These are phyloP conservation scores for Taenioides sp. DNA, from an alignment of 2,797 vertebrate species.

Conservation along the genomic window DNA sequence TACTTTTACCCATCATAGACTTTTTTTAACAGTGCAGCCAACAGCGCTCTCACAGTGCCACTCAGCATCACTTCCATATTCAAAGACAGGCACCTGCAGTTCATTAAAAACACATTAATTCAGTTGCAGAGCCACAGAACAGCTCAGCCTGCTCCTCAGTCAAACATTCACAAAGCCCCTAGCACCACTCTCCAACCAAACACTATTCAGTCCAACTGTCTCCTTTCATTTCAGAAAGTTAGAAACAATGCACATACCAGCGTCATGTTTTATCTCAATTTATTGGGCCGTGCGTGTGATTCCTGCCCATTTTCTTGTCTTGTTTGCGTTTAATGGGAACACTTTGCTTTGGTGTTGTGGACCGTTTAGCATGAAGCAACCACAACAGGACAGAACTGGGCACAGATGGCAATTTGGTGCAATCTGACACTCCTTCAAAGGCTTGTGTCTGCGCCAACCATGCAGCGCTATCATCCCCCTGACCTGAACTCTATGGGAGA, in stretches of 20 bases:
- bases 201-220: constrained; percentile 11
- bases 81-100: constrained; percentile 33
- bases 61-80: constrained; percentile 13
- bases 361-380: constrained; percentile 50
- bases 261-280: constrained; percentile 22
- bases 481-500: constrained; percentile 52
- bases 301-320: constrained; percentile 12
- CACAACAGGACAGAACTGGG: constrained; percentile 49
- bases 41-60: constrained; percentile 26
- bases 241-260: background rate
- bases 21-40: constrained; percentile 18
- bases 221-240: constrained; percentile 14
- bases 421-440: constrained; percentile 74
- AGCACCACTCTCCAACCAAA: constrained; percentile 8
- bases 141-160: constrained; percentile 20
- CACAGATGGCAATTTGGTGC: constrained; percentile 54
- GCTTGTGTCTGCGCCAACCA: constrained; percentile 41
- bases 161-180: constrained; percentile 24
- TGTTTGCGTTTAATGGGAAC: constrained; percentile 28
- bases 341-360: constrained; percentile 51
- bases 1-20: background rate
- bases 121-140: constrained; percentile 19
- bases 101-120: constrained; percentile 35
- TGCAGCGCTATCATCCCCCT: constrained; percentile 58
- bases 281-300: constrained; percentile 17